Base-by-base conservation (phyloP, 2,797 vertebrate genomes). In the Chlorospingus semifuscus region DNA sequence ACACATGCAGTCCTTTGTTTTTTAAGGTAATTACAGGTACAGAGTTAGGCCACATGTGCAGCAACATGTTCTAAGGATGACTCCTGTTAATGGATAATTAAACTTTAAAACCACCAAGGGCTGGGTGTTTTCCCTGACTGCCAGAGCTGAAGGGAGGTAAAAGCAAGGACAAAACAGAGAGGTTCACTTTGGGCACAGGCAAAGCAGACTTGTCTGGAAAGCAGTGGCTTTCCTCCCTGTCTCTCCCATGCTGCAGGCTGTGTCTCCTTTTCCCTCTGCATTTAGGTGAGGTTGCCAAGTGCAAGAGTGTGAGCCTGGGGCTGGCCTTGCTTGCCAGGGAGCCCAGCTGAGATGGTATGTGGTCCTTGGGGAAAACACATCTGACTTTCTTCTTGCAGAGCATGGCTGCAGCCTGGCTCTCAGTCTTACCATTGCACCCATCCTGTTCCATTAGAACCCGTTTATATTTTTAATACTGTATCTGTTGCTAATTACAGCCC, bases 401-500 rank as follows among this genome's bases (percentile, higher is more conserved):
- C 0, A 0, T 64, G n/a, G 44, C 85, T 75, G n/a, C 57, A 90
- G 32, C 42, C 55, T 49, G n/a, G 26, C 61, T 42, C 42, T 85
- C 76, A 83, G 69, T 17, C 57, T 83, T 57, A 30, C 37, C 36
- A 15, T 11, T 2, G 2, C 10, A 2, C 46, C 71, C 3, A 1
- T 47, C 34, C 34, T 50, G 9, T 70, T 86, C 79, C 41, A 47
- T 63, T 70, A 69, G 50, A 86, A 76, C 66, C 56, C 79, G 47
- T 79, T 90, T 93, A 26, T 71, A 37, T 55, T 79, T 94, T 91
- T 66, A 76, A 74, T 69, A 41, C 63, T 78, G 4, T 91, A 42
- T 88, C 87, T 93, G 66, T 77, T 86, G 74, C 87, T 94, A 90
- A 96, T 87, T 90, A 79, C 85, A 84, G 70, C 57, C 55, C 76